A percentile compares a stretch with the other conserved stretches of the same genome.
Evolutionary conservation across 2,113 vertebrate species (phyloP).

Genomic region (Larimichthys crocea): DNA sequence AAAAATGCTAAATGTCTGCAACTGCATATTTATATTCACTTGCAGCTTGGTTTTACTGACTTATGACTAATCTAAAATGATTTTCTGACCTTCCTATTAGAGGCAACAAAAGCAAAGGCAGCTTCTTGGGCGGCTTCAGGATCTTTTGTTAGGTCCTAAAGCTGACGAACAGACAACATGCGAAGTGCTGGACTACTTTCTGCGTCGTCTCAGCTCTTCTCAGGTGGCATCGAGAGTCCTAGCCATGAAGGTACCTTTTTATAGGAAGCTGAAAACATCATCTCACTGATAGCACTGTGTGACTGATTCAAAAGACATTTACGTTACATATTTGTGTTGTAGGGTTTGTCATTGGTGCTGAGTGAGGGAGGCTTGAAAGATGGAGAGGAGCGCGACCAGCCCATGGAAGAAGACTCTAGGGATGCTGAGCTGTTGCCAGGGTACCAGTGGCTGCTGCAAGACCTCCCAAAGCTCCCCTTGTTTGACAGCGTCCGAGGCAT

Average conservation of each 20-base stretch:
- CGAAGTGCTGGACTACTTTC: slow-evolving; percentile 97
- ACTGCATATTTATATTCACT: neutral
- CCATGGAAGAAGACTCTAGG: slow-evolving; percentile 91
- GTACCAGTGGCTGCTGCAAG: slow-evolving; percentile 95
- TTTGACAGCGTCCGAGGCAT: slow-evolving; percentile 93
- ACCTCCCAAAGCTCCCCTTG: slow-evolving; percentile 92
- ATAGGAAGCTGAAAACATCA: neutral
- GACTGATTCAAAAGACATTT: neutral
- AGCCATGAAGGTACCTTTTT: slow-evolving; percentile 92
- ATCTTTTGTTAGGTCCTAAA: slow-evolving; percentile 93
- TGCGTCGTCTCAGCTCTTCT: slow-evolving; percentile 94
- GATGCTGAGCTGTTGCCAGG: slow-evolving; percentile 89
- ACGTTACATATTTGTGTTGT: neutral
- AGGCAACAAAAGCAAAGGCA: slow-evolving; percentile 97
- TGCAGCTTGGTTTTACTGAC: neutral
- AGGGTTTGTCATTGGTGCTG: slow-evolving; percentile 96
- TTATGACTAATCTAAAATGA: slow-evolving; percentile 13
- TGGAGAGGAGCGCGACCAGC: slow-evolving; percentile 92
- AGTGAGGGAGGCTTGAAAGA: slow-evolving; percentile 91
- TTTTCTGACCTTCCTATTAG: slow-evolving; percentile 75
- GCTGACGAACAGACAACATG: slow-evolving; percentile 97
- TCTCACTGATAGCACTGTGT: neutral
- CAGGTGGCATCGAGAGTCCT: slow-evolving; percentile 95
- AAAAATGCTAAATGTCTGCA: neutral
- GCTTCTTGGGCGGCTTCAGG: slow-evolving; percentile 94